Base-by-base conservation (phyloP, 2,797 vertebrate species). In the Mormyrus hasselquistii region DNA sequence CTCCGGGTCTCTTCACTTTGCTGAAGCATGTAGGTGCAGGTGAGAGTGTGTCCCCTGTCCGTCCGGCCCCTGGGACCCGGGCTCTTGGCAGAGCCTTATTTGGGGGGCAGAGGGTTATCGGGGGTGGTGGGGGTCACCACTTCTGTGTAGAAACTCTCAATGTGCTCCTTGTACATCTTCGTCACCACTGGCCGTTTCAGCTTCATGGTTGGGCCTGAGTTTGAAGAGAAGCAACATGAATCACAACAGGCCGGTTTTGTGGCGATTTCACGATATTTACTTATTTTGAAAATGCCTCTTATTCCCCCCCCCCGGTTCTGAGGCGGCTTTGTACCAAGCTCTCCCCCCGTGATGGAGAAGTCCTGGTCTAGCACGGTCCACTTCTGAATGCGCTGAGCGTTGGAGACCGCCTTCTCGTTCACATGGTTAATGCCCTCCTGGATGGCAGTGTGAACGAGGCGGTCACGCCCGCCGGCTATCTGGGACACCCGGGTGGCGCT, bases 161-260 rank as follows among this genome's bases (percentile, higher is more conserved):
- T 97, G 73, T 96, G 96, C 0, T 95, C 93, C 89, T 92, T 94
- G 94, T 98, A 98, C 92, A 98, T 98, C 93, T 97, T 95, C 44
- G n/a, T 44, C 38, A 98, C 96, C 84, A 94, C 95, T 0, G 95
- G 92, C 57, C 98, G 94, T 94, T 95, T 98, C 90, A 99, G 93
- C 94, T 99, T 99, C 96, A 97, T 96, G 0, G 97, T 98, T 0
- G 98, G 98, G 59, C 98, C 99, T 99, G 92, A 0, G 1, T 55
- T 44, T 88, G 8, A 29, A 87, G 10, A 87, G 47, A 84, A 84
- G 44, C n/a, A 25, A 2, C 65, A 0, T 34, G 2, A 69, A 38
- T 69, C 29, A 10, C 65, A 14, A 34, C 25, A 9, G 10, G 29
- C 10, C 29, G 12, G 10, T 69, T 69, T 38, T 69, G 4, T 69